A percentile compares a stretch with the other conserved stretches of the same genome.
phyloP scores from a whole-genome alignment of 2,113 vertebrate genomes.

The Dinomys branickii region DNA sequence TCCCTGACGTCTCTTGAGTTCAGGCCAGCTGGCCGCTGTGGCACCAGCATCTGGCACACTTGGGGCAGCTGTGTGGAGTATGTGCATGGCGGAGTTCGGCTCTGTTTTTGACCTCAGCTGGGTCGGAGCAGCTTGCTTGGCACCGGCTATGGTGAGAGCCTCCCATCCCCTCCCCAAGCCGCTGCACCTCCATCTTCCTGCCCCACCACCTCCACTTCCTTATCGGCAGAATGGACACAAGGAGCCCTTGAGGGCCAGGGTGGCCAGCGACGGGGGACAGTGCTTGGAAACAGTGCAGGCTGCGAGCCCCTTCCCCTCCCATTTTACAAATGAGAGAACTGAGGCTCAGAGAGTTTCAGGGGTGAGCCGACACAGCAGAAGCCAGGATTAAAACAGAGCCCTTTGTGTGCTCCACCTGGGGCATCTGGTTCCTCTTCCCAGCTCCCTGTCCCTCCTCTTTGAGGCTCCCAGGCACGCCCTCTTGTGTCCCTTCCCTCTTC shows the following conservation, averaged over 20 bases:
- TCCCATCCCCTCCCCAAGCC: background rate
- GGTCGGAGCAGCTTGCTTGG: background rate
- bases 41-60: background rate
- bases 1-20: accelerated
- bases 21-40: background rate
- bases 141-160: background rate
- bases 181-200: background rate
- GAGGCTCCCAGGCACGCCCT: background rate
- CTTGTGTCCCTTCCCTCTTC: background rate
- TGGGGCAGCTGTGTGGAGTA: background rate
- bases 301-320: too few species aligned
- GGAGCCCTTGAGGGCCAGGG: background rate
- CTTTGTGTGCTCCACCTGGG: background rate
- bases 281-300: accelerated
- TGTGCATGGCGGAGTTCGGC: accelerated
- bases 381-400: background rate
- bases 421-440: background rate
- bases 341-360: background rate
- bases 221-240: background rate
- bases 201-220: background rate
- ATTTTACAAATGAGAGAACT: background rate
- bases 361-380: background rate
- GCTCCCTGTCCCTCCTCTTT: accelerated
- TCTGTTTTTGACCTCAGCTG: background rate
- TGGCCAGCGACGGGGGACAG: background rate